Percentiles rank a stretch among this genome's conserved stretches.
Evolutionary conservation across 1,140 invertebrate species (phyloP).

Genomic region (Orius insidiosus): DNA sequence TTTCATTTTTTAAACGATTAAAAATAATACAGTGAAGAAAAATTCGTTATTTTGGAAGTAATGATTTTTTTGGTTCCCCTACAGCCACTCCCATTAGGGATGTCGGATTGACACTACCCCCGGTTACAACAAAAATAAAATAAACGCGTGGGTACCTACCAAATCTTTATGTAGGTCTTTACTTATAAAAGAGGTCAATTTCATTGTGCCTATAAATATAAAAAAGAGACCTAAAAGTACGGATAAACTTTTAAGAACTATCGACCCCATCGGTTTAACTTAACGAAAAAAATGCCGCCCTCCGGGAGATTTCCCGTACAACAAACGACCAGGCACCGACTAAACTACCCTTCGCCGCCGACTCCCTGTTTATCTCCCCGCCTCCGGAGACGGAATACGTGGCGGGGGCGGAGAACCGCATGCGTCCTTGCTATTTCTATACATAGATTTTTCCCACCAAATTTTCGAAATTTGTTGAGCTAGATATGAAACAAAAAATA

Average conservation of each 20-base stretch:
- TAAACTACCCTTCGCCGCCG: not conserved
- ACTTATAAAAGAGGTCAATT: conserved; percentile 77
- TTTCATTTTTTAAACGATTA: no score
- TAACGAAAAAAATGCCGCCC: not conserved
- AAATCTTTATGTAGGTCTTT: conserved; percentile 93
- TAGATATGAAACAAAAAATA: no score
- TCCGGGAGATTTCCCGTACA: not conserved
- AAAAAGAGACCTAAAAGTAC: conserved; percentile 87
- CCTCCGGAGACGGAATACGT: no score
- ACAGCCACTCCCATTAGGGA: not conserved
- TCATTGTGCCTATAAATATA: conserved; percentile 83
- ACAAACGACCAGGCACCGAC: not conserved
- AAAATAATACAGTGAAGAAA: no score
- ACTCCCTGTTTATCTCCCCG: conserved; percentile 1
- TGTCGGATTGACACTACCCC: not conserved
- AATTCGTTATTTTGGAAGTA: no score
- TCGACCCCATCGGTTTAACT: conserved; percentile 36
- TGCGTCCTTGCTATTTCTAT: not conserved
- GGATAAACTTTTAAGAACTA: conserved; percentile 78
- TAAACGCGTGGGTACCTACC: conserved; percentile 63
- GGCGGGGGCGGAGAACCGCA: not conserved
- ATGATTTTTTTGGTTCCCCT: not conserved
- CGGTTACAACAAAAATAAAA: not conserved
- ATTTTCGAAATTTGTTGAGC: no score
- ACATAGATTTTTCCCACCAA: no score